Percentiles rank a stretch among this genome's conserved stretches.
Evolutionary conservation across 1,140 invertebrate species (phyloP).

Genomic region (Drosophila subobscura): DNA sequence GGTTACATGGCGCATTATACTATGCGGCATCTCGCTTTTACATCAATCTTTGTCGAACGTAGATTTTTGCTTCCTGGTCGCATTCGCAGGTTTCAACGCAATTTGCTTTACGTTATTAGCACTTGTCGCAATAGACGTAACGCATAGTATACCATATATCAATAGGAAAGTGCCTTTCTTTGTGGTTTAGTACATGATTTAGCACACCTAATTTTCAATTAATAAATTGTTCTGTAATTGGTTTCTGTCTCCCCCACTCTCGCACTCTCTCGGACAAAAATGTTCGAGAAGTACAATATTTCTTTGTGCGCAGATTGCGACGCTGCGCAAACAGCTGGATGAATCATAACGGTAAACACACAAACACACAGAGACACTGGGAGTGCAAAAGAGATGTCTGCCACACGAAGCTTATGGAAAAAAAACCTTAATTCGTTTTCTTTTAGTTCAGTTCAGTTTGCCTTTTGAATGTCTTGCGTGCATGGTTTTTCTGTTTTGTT

Average conservation of each 20-base stretch:
- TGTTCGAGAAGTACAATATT: conserved; percentile 49
- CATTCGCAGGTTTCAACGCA: conserved; percentile 19
- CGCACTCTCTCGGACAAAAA: neutral
- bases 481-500: conserved; percentile 29
- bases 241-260: conserved; percentile 36
- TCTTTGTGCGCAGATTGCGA: conserved; percentile 62
- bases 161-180: conserved; percentile 16
- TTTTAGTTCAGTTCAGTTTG: conserved; percentile 44
- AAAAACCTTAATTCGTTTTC: conserved; percentile 50
- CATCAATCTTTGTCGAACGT: conserved; percentile 77
- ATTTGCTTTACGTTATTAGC: conserved; percentile 49
- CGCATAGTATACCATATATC: conserved; percentile 18
- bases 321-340: conserved; percentile 74
- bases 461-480: conserved; percentile 28
- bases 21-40: conserved; percentile 69
- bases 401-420: neutral
- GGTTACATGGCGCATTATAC: conserved; percentile 23
- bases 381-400: conserved; percentile 20
- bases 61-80: conserved; percentile 72
- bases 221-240: conserved; percentile 60
- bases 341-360: conserved; percentile 70
- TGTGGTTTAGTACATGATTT: conserved; percentile 38
- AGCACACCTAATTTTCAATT: conserved; percentile 50
- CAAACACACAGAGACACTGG: conserved; percentile 12
- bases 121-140: conserved; percentile 29